Evolutionary conservation across 2,888 invertebrate genomes (phyloP).

Genomic region (Callyntrura guangdongensis): DNA sequence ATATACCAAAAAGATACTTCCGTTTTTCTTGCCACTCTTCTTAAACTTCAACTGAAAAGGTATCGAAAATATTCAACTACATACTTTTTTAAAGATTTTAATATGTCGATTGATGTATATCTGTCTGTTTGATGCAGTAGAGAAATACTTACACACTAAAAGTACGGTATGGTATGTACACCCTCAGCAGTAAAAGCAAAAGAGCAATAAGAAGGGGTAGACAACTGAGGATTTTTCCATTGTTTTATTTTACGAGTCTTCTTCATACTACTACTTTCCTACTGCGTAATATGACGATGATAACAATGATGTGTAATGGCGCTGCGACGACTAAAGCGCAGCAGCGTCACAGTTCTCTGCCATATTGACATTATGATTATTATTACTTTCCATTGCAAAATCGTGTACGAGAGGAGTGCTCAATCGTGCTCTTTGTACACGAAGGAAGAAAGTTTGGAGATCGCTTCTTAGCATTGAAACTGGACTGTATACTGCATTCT

Average conservation of each 20-base stretch:
- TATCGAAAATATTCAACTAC: too few relatives aligned
- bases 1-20: too few relatives aligned
- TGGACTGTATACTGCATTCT: neutral
- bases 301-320: neutral
- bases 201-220: neutral
- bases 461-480: neutral
- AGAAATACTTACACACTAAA: too few relatives aligned
- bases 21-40: too few relatives aligned
- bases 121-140: neutral
- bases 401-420: neutral
- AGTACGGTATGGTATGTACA: too few relatives aligned
- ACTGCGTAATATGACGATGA: neutral
- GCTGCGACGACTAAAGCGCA: neutral
- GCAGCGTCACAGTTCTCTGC: neutral
- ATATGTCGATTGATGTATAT: neutral
- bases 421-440: too few relatives aligned
- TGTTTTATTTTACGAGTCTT: conserved; percentile 49
- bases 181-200: neutral
- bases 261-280: neutral
- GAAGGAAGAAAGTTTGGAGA: neutral
- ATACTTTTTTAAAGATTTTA: neutral
- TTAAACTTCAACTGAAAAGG: too few relatives aligned
- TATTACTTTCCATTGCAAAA: conserved; percentile 26
- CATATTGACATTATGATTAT: conserved; percentile 25
- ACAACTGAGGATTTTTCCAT: conserved; percentile 2